Evolutionary conservation across 1,140 invertebrate genomes (phyloP).

Genomic region (Lepidurus couesii): DNA sequence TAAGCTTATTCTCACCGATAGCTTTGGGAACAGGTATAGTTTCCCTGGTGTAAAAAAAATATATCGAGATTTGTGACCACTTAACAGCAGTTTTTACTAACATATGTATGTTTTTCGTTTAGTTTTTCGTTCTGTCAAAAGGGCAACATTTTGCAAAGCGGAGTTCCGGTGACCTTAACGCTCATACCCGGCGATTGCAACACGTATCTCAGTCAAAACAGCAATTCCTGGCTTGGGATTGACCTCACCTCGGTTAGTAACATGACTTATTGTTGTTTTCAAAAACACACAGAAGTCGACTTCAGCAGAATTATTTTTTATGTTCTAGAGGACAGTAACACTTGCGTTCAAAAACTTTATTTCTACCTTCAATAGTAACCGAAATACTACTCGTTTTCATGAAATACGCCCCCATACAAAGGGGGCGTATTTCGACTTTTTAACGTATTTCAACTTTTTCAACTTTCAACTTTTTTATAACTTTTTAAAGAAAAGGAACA

Average conservation of each 20-base stretch:
- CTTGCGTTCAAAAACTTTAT: too few relatives aligned
- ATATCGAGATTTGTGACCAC: not conserved
- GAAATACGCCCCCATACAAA: too few relatives aligned
- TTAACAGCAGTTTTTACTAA: not conserved
- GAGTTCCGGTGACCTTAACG: conserved; percentile 60
- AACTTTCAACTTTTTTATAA: too few relatives aligned
- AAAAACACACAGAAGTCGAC: not conserved
- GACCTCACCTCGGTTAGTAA: conserved; percentile 24
- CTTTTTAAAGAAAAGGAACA: too few relatives aligned
- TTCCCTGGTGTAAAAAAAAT: not conserved
- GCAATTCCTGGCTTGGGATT: conserved; percentile 3
- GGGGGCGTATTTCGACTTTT: too few relatives aligned
- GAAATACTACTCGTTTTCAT: too few relatives aligned
- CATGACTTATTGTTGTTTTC: not conserved
- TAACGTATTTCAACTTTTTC: too few relatives aligned
- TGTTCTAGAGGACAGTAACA: too few relatives aligned
- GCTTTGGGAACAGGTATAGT: conserved; percentile 69
- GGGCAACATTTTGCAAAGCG: conserved; percentile 65
- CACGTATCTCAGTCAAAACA: conserved; percentile 33
- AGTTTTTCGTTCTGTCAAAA: conserved; percentile 72
- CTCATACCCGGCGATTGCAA: conserved; percentile 71
- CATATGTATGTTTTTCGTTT: conserved; percentile 38
- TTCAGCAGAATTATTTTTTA: not conserved
- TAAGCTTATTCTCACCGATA: conserved; percentile 75
- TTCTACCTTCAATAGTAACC: too few relatives aligned